Conservation (phyloP, 2,797 vertebrate genomes). For the Siniperca undulata region DNA sequence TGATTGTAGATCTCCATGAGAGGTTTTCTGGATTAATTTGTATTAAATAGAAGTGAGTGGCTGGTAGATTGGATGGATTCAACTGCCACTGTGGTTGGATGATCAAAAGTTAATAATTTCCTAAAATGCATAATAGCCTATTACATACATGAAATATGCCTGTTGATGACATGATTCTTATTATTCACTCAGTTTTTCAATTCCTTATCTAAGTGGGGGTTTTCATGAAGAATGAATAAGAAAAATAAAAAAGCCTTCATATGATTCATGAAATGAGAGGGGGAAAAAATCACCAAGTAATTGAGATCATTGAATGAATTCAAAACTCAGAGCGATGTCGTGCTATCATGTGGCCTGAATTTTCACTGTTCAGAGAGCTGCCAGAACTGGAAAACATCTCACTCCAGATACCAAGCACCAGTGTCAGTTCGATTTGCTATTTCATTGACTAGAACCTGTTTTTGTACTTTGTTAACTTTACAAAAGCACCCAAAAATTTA, state of each 20-base stretch:
- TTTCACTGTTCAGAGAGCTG: background rate
- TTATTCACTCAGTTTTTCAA: background rate
- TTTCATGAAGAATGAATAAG: background rate
- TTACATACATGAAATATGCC: background rate
- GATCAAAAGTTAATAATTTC: background rate
- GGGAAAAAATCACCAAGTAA: background rate
- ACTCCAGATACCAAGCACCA: background rate
- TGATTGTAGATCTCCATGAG: background rate
- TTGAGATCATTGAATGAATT: background rate
- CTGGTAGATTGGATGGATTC: background rate
- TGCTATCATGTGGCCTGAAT: background rate
- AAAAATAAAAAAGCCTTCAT: background rate
- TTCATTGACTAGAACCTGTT: background rate
- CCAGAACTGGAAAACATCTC: background rate
- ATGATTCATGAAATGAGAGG: background rate
- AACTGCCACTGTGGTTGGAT: background rate
- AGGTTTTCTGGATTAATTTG: background rate
- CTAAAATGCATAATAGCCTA: background rate
- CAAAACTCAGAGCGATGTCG: background rate
- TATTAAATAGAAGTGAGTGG: background rate
- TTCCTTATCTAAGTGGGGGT: background rate
- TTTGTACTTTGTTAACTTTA: background rate
- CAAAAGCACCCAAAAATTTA: background rate
- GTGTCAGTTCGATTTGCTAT: background rate
- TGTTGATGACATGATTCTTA: constrained; percentile 1